A percentile compares a stretch with the other conserved stretches of the same genome.
These are phyloP conservation scores for Epinephelus fuscoguttatus DNA, from an alignment of 2,113 vertebrate genomes.

Conservation along the genomic window DNA sequence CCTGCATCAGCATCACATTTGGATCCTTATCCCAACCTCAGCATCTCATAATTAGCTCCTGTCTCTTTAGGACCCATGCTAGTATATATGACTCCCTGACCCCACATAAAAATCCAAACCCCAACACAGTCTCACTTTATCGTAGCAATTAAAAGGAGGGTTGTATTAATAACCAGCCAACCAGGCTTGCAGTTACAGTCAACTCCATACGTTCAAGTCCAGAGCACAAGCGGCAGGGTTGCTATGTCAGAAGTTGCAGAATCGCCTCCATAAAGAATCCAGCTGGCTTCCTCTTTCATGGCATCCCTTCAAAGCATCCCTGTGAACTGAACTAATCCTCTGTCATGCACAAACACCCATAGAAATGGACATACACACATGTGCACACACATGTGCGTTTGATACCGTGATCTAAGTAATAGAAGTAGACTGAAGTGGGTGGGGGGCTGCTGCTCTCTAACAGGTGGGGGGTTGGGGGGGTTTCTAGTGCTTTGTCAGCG, in stretches of 20 bases:
- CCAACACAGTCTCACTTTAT: slow-evolving; percentile 4
- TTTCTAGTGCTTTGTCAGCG: slow-evolving; percentile 69
- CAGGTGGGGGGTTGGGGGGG: slow-evolving; percentile 39
- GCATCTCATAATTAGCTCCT: slow-evolving; percentile 13
- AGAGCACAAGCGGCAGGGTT: slow-evolving; percentile 40
- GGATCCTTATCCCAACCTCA: background rate
- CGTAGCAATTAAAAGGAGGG: background rate
- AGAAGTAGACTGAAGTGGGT: slow-evolving; percentile 41
- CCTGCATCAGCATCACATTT: slow-evolving; percentile 11
- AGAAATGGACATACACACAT: slow-evolving; percentile 17
- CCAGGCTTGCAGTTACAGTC: slow-evolving; percentile 8
- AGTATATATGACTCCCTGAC: slow-evolving; percentile 3
- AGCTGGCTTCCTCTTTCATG: slow-evolving; percentile 57
- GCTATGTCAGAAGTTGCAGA: slow-evolving; percentile 34
- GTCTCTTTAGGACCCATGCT: background rate
- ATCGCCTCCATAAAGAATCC: slow-evolving; percentile 43
- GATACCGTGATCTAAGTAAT: slow-evolving; percentile 32
- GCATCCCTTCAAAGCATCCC: slow-evolving; percentile 58
- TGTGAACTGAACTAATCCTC: slow-evolving; percentile 54
- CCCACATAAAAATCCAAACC: slow-evolving; percentile 16
- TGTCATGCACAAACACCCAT: slow-evolving; percentile 37
- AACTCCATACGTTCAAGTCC: slow-evolving; percentile 28
- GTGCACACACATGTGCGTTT: slow-evolving; percentile 16
- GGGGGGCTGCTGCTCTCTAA: slow-evolving; percentile 44
- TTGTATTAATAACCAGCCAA: slow-evolving; percentile 10